These are phyloP conservation scores for Synanthedon myopaeformis DNA, from an alignment of 2,888 invertebrate species.

Conservation along the genomic window DNA sequence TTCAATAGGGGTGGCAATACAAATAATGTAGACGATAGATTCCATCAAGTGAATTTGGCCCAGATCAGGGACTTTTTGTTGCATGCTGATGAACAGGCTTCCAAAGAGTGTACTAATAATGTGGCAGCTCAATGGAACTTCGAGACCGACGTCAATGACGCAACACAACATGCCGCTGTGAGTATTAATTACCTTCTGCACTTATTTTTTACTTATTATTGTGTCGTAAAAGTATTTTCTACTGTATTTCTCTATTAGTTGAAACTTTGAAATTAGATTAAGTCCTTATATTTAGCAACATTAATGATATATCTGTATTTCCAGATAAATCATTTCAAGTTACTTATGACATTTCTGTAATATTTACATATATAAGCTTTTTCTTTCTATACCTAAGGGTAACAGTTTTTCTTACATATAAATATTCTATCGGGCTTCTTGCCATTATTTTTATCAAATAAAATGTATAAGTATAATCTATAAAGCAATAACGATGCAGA, in stretches of 20 bases:
- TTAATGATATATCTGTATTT: too few relatives aligned
- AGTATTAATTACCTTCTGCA: constrained; percentile 44
- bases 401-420: too few relatives aligned
- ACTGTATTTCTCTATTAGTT: too few relatives aligned
- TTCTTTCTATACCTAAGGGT: too few relatives aligned
- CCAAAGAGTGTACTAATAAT: constrained; percentile 85
- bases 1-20: constrained; percentile 46
- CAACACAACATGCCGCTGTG: constrained; percentile 85
- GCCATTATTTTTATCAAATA: too few relatives aligned
- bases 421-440: too few relatives aligned
- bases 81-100: constrained; percentile 80
- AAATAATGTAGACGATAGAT: constrained; percentile 50
- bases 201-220: constrained; percentile 6
- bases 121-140: constrained; percentile 92
- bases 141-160: constrained; percentile 88
- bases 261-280: too few relatives aligned
- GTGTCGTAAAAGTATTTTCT: neutral
- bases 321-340: too few relatives aligned
- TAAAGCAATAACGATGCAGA: too few relatives aligned
- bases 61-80: constrained; percentile 72
- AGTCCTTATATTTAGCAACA: neutral
- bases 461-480: too few relatives aligned
- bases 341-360: too few relatives aligned
- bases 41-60: constrained; percentile 50
- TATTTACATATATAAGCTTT: too few relatives aligned